A percentile compares a stretch with the other conserved stretches of the same genome.
These are phyloP conservation scores for Hoplodrina blanda DNA, from an alignment of 2,888 invertebrate species.

Conservation along the genomic window DNA sequence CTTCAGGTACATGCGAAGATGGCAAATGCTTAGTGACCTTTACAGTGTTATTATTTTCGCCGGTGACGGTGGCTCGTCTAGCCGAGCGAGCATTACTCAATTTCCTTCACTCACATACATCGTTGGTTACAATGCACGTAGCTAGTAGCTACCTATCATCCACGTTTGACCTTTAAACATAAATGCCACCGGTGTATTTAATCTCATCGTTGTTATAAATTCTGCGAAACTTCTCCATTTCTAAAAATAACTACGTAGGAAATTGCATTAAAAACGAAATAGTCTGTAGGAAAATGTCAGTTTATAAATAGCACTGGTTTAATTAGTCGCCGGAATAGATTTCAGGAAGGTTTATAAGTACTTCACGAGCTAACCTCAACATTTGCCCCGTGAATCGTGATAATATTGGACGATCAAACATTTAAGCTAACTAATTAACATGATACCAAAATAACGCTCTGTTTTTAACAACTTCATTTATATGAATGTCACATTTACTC, in stretches of 20 bases:
- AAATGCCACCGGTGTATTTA: constrained; percentile 66
- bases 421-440: constrained; percentile 10
- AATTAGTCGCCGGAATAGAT: constrained; percentile 2
- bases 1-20: constrained; percentile 33
- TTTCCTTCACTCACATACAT: constrained; percentile 54
- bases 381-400: neutral
- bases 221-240: constrained; percentile 40
- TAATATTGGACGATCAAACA: neutral
- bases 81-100: constrained; percentile 54
- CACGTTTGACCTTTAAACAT: constrained; percentile 68
- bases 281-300: constrained; percentile 9
- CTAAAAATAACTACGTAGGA: constrained; percentile 20
- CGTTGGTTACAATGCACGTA: constrained; percentile 34
- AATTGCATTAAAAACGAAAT: constrained; percentile 26
- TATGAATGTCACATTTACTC: constrained; percentile 50
- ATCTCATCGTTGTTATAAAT: constrained; percentile 53
- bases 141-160: constrained; percentile 45
- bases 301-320: constrained; percentile 9
- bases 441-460: constrained; percentile 5
- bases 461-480: constrained; percentile 36
- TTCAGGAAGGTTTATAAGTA: constrained; percentile 1
- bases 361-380: neutral
- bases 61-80: constrained; percentile 44
- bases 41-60: constrained; percentile 62
- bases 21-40: constrained; percentile 65